A percentile compares a stretch with the other conserved stretches of the same genome.
phyloP scores from a whole-genome alignment of 1,140 invertebrate genomes.

The Bilobella aurantiaca region DNA sequence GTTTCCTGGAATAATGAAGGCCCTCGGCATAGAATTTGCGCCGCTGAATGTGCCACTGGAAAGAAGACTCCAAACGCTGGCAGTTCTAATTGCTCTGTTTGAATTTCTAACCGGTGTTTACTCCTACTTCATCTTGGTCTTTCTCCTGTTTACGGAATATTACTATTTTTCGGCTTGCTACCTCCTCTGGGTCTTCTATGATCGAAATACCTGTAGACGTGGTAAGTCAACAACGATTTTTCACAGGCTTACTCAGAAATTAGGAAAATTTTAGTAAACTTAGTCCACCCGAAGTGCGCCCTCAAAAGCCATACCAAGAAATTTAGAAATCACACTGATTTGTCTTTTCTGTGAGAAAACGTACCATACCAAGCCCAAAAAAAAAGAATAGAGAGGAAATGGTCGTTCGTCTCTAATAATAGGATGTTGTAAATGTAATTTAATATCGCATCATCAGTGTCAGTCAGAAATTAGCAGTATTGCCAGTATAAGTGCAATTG shows the following conservation, averaged over 20 bases:
- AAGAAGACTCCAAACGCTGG: slow-evolving; percentile 2
- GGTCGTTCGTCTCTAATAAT: not conserved
- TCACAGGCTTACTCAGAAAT: no score
- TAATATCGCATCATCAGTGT: no score
- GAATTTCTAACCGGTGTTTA: not conserved
- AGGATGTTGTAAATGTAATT: no score
- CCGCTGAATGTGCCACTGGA: slow-evolving; percentile 1
- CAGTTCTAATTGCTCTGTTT: not conserved
- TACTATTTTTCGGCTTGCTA: slow-evolving; percentile 1
- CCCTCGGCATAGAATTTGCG: slow-evolving; percentile 9
- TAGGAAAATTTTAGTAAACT: not conserved
- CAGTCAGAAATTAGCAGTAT: no score
- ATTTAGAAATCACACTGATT: no score
- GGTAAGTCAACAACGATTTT: not conserved
- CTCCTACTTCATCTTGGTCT: not conserved
- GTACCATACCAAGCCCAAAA: no score
- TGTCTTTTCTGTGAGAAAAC: no score
- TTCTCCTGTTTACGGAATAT: not conserved
- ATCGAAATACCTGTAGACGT: not conserved
- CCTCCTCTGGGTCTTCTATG: slow-evolving; percentile 2
- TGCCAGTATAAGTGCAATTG: no score
- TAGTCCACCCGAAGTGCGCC: not conserved
- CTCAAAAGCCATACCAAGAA: no score
- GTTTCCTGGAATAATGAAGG: not conserved
- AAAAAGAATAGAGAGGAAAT: no score